phyloP scores from a whole-genome alignment of 2,888 invertebrate species.

The Nipponacmea schrenckii region DNA sequence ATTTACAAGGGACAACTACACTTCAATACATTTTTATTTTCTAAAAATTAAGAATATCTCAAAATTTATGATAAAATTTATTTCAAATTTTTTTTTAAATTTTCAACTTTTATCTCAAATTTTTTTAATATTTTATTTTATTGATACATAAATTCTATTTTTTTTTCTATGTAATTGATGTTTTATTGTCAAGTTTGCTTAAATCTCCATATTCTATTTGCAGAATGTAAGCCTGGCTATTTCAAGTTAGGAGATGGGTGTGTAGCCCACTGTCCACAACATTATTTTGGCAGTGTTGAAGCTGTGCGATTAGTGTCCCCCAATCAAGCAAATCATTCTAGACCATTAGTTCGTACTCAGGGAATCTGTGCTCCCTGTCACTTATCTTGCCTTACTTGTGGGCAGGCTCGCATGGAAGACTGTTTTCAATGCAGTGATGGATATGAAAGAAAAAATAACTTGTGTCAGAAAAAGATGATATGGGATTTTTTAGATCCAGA shows the following conservation, averaged over 20 bases:
- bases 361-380: conserved; percentile 54
- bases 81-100: too few relatives aligned
- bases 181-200: too few relatives aligned
- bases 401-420: conserved; percentile 45
- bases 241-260: conserved; percentile 55
- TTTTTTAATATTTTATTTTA: too few relatives aligned
- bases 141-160: neutral
- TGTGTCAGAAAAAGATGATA: conserved; percentile 53
- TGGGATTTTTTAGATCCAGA: conserved; percentile 58
- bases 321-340: conserved; percentile 38
- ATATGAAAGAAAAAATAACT: conserved; percentile 39
- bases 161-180: neutral
- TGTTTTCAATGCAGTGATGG: conserved; percentile 54
- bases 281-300: conserved; percentile 55
- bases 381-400: conserved; percentile 55
- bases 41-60: too few relatives aligned
- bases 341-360: conserved; percentile 42
- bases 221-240: conserved; percentile 58
- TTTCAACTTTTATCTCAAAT: too few relatives aligned
- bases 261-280: conserved; percentile 55
- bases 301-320: conserved; percentile 39
- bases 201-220: conserved; percentile 20
- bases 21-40: too few relatives aligned
- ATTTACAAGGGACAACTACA: too few relatives aligned
- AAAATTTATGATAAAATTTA: too few relatives aligned